These are phyloP conservation scores for Corynorhinus townsendii DNA, from an alignment of 2,113 vertebrate species.

Conservation along the genomic window DNA sequence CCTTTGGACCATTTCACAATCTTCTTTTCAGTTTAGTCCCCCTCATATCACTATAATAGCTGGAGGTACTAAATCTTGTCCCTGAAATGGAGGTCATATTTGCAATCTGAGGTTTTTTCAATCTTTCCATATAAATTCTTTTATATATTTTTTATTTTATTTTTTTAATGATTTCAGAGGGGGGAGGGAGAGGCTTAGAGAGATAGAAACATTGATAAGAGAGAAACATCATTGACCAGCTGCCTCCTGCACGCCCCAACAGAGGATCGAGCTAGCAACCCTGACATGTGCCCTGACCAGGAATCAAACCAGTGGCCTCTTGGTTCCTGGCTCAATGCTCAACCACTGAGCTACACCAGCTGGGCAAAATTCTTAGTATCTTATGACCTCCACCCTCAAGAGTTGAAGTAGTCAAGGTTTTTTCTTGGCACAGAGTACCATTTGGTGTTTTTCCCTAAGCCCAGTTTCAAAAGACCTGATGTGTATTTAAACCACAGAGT, in stretches of 20 bases:
- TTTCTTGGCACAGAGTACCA: not conserved
- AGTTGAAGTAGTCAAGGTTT: not conserved
- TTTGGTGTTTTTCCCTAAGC: not conserved
- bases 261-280: too few relatives aligned
- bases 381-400: not conserved
- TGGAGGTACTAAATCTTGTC: not conserved
- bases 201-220: too few relatives aligned
- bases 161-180: too few relatives aligned
- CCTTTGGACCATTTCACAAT: not conserved
- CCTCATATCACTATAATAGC: not conserved
- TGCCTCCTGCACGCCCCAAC: too few relatives aligned
- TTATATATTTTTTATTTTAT: too few relatives aligned
- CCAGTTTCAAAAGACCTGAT: not conserved
- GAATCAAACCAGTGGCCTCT: too few relatives aligned
- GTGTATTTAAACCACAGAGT: not conserved
- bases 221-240: too few relatives aligned
- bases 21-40: not conserved
- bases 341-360: too few relatives aligned
- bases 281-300: too few relatives aligned
- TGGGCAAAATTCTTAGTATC: not conserved
- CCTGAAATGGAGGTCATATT: not conserved
- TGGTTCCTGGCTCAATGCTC: too few relatives aligned
- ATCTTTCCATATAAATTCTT: not conserved
- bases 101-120: not conserved
- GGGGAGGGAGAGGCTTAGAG: too few relatives aligned